Base-by-base conservation (phyloP, 2,113 vertebrate genomes). In the Fulmarus glacialis region DNA sequence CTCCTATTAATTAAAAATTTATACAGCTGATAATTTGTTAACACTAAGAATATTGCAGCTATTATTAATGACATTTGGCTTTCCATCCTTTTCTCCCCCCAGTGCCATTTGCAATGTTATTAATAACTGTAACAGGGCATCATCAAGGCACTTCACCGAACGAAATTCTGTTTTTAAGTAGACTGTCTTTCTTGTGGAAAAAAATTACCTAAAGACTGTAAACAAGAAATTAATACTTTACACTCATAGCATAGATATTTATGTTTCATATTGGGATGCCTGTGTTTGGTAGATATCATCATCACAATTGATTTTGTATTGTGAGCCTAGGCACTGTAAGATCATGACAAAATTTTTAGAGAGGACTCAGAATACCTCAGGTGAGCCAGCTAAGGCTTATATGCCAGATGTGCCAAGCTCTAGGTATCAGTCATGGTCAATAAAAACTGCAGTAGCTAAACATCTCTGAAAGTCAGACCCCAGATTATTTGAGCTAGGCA, bases 1-100 rank as follows among this genome's bases (percentile, higher is more conserved):
- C 79, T 93, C 81, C 83, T 95, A 97, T 97, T 97, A 97, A 98
- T 97, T 97, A 98, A 98, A 98, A 98, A 97, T 93, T 72, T 93
- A 98, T 97, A 90, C 68, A 89, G 96, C 78, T 91, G 83, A 96
- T 98, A 97, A 98, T 98, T 98, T 97, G 95, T 95, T 97, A 98
- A 97, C 94, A 89, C 73, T 90, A 89, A 95, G 73, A 97, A 82
- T 95, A 96, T 80, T 90, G 55, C 93, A 90, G 84, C 74, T 93
- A 95, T 98, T 98, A 98, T 96, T 97, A 96, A 97, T 92, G 94
- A 96, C 95, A 93, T 97, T 97, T 96, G 73, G 84, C 86, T 96
- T 88, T 71, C 89, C 48, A 82, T 93, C 45, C 32, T 96, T 96
- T 97, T 95, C 64, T 93, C 26, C 63, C 73, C 50, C 45, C 75